A percentile compares a stretch with the other conserved stretches of the same genome.
These are phyloP conservation scores for Palloptera scutellata DNA, from an alignment of 2,888 invertebrate species.

Conservation along the genomic window DNA sequence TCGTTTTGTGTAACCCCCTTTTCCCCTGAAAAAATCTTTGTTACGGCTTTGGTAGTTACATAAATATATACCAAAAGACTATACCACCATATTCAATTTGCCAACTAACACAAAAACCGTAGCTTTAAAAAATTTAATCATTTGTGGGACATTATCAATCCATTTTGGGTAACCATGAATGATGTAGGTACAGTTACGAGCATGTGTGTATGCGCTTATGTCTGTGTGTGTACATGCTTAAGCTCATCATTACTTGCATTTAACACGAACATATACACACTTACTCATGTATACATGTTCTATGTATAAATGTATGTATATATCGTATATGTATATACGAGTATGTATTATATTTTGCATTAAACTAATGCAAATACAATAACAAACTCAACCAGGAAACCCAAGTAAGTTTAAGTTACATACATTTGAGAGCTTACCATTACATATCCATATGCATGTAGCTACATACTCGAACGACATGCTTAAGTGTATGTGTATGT, in stretches of 20 bases:
- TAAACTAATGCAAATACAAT: too few relatives aligned
- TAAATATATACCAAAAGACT: slow-evolving; percentile 6
- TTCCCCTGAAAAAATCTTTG: too few relatives aligned
- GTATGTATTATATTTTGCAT: too few relatives aligned
- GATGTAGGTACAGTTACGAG: background rate
- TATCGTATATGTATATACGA: too few relatives aligned
- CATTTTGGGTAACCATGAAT: slow-evolving; percentile 44
- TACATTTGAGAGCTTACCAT: background rate
- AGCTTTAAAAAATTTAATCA: slow-evolving; percentile 49
- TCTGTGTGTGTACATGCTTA: background rate
- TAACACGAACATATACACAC: background rate
- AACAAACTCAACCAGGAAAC: too few relatives aligned
- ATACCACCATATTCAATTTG: slow-evolving; percentile 19
- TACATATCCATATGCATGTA: too few relatives aligned
- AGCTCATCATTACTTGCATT: slow-evolving; percentile 15
- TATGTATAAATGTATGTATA: too few relatives aligned
- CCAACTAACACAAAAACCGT: background rate
- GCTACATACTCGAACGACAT: too few relatives aligned
- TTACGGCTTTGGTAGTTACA: too few relatives aligned
- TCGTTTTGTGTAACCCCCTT: too few relatives aligned
- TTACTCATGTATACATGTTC: background rate
- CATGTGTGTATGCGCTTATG: background rate
- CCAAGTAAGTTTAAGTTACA: background rate
- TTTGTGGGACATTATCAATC: slow-evolving; percentile 57
- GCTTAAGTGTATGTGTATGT: too few relatives aligned